These are phyloP conservation scores for Leptopilina clavipes DNA, from an alignment of 1,140 invertebrate species.

Conservation along the genomic window DNA sequence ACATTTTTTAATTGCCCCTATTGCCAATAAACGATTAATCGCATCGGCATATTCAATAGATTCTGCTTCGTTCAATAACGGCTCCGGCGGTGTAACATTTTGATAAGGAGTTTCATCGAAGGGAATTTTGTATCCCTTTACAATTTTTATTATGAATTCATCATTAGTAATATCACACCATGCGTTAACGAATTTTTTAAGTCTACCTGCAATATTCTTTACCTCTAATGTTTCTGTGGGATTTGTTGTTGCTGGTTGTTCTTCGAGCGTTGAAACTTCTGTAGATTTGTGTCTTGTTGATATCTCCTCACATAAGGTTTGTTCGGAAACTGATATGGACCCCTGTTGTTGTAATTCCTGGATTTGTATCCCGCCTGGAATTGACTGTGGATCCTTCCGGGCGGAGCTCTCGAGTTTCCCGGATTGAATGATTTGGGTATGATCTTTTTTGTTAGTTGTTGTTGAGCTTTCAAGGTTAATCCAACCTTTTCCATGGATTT, in stretches of 20 bases:
- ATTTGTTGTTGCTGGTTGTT: conserved; percentile 22
- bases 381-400: conserved; percentile 34
- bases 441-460: conserved; percentile 32
- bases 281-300: background rate
- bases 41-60: conserved; percentile 33
- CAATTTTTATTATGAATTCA: conserved; percentile 39
- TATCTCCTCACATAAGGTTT: conserved; percentile 2
- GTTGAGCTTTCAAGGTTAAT: conserved; percentile 35
- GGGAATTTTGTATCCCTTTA: conserved; percentile 48
- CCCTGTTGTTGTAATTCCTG: conserved; percentile 28
- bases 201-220: conserved; percentile 41
- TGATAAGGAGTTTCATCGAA: conserved; percentile 34
- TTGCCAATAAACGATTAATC: conserved; percentile 24
- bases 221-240: conserved; percentile 35
- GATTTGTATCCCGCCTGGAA: conserved; percentile 37
- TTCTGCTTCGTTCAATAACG: conserved; percentile 28
- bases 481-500: conserved; percentile 48
- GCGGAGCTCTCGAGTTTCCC: conserved; percentile 48
- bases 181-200: conserved; percentile 38
- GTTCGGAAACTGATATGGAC: conserved; percentile 34
- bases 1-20: conserved; percentile 28
- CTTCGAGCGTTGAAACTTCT: background rate
- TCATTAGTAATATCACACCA: conserved; percentile 46
- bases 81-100: conserved; percentile 14
- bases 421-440: background rate